phyloP scores from a whole-genome alignment of 1,140 invertebrate genomes.

The Parasteatoda tepidariorum region DNA sequence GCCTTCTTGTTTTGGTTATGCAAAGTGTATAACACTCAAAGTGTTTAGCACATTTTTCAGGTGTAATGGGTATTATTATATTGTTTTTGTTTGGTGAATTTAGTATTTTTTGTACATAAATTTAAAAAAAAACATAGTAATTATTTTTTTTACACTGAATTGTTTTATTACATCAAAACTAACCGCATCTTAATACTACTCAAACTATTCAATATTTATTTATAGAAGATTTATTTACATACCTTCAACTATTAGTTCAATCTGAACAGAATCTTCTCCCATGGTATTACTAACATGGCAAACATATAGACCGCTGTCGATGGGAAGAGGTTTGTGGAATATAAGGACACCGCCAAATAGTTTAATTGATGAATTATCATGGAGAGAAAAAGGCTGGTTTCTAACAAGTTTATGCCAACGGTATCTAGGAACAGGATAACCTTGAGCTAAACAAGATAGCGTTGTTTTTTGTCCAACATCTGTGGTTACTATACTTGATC shows the following conservation, averaged over 20 bases:
- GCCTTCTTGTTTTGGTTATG: too few species aligned
- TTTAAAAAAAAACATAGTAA: too few species aligned
- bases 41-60: too few species aligned
- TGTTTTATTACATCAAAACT: too few species aligned
- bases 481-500: conserved; percentile 18
- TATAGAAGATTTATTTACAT: not conserved
- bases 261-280: conserved; percentile 64
- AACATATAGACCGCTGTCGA: conserved; percentile 62
- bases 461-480: conserved; percentile 31
- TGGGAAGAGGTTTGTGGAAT: conserved; percentile 33
- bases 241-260: conserved; percentile 64
- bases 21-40: too few species aligned
- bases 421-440: conserved; percentile 77
- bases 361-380: conserved; percentile 12
- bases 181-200: too few species aligned
- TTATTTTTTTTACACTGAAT: too few species aligned
- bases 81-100: too few species aligned
- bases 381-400: conserved; percentile 11
- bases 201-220: too few species aligned
- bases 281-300: conserved; percentile 64
- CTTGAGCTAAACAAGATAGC: conserved; percentile 83
- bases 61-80: too few species aligned
- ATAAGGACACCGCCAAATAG: conserved; percentile 60
- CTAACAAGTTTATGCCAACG: conserved; percentile 69
- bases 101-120: too few species aligned